Percentiles rank a stretch among this genome's conserved stretches.
Conservation (phyloP, 2,113 vertebrate genomes). For the Syngnathus scovelli region DNA sequence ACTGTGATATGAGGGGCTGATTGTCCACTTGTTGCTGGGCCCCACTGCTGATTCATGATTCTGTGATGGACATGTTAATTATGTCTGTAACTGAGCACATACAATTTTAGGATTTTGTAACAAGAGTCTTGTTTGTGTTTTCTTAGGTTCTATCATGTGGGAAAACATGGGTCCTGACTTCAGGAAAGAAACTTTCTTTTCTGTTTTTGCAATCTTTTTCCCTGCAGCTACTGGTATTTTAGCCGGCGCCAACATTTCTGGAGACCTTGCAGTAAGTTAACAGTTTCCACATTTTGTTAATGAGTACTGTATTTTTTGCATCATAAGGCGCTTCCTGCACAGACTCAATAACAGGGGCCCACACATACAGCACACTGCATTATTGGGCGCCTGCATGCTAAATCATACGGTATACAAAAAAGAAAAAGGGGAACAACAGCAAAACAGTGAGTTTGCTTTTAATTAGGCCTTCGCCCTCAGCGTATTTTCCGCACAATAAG, state of each 20-base stretch:
- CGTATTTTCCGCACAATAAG: too few relatives aligned
- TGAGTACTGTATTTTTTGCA: too few relatives aligned
- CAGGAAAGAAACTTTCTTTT: conserved; percentile 82
- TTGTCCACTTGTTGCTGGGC: background rate
- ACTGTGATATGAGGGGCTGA: background rate
- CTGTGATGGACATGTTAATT: background rate
- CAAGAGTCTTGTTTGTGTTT: background rate
- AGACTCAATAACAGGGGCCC: too few relatives aligned
- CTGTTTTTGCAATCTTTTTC: conserved; percentile 96
- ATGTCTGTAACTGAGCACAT: background rate
- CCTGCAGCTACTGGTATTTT: conserved; percentile 97
- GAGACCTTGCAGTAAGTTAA: conserved; percentile 90
- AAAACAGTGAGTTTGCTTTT: too few relatives aligned
- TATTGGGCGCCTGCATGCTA: too few relatives aligned
- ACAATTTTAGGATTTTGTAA: background rate
- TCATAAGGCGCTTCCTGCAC: too few relatives aligned
- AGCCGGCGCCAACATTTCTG: conserved; percentile 97
- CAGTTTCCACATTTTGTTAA: background rate
- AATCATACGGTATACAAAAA: too few relatives aligned
- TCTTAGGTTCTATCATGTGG: conserved; percentile 80
- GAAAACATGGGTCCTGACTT: conserved; percentile 96
- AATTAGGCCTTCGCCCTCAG: too few relatives aligned
- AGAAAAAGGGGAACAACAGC: too few relatives aligned
- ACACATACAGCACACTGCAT: too few relatives aligned
- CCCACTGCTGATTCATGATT: background rate